phyloP scores from a whole-genome alignment of 1,140 invertebrate genomes.

The Vanessa tameamea region DNA sequence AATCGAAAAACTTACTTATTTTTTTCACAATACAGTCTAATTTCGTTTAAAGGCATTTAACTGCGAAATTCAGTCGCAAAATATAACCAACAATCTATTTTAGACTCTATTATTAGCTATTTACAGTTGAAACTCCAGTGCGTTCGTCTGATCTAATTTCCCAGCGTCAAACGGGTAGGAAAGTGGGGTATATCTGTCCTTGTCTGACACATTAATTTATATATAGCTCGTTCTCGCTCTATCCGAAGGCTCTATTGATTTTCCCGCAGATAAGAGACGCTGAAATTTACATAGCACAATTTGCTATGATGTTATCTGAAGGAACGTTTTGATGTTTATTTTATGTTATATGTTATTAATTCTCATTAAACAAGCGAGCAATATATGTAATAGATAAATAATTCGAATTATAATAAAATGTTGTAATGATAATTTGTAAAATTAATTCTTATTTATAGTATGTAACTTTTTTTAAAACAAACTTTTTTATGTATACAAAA shows the following conservation, averaged over 20 bases:
- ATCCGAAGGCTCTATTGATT: slow-evolving; percentile 61
- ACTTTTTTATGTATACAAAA: no score
- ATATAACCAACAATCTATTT: slow-evolving; percentile 18
- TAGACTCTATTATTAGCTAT: background rate
- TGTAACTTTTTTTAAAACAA: no score
- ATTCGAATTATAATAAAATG: background rate
- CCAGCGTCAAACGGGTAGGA: slow-evolving; percentile 46
- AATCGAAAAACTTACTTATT: slow-evolving; percentile 37
- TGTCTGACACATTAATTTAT: slow-evolving; percentile 25
- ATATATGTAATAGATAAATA: background rate
- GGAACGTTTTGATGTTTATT: background rate
- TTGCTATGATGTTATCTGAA: slow-evolving; percentile 39
- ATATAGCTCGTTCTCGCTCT: slow-evolving; percentile 43
- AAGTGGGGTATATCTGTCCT: slow-evolving; percentile 46
- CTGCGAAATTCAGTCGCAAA: slow-evolving; percentile 28
- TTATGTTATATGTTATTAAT: background rate
- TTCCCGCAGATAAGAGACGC: slow-evolving; percentile 51
- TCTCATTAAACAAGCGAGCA: slow-evolving; percentile 2
- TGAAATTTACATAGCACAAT: slow-evolving; percentile 60
- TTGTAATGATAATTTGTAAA: no score
- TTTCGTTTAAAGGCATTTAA: slow-evolving; percentile 24
- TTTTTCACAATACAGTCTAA: slow-evolving; percentile 28
- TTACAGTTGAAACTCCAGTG: slow-evolving; percentile 33
- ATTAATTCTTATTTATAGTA: no score
- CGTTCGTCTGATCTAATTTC: slow-evolving; percentile 49